Base-by-base conservation (phyloP, 2,113 vertebrate species). In the Macquaria australasica region DNA sequence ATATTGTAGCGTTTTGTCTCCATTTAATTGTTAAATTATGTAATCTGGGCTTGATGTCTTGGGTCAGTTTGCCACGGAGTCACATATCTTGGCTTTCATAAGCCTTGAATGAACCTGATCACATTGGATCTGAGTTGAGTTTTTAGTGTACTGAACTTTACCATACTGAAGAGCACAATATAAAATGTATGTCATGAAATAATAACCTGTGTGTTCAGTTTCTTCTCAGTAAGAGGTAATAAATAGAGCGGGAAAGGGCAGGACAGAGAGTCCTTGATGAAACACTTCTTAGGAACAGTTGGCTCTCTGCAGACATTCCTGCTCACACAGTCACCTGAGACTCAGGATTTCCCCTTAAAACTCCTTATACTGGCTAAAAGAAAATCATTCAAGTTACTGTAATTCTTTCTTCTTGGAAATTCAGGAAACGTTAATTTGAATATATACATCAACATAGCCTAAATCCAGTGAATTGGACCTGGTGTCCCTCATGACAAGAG, bases 281-380 rank as follows among this genome's bases (percentile, higher is more conserved):
- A 56, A 63, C 15, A 39, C 25, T 81, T 82, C 39, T 34, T 7
- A 34, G 73, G 56, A 77, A 74, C 39, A 75, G 16, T 6, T 23
- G 8, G 4, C 23, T 72, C 31, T 21, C 31, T 21, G 18, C 14
- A 21, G 15, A 72, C 34, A 58, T 77, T 56, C 59, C 67, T 48
- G 28, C 37, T 71, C 11, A 41, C 21, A 45, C n/a, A 37, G 53
- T 73, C 59, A 45, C 45, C 34, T 55, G 16, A 20, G 62, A 53
- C 4, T 45, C 25, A 21, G 23, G 56, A 77, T 64, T 83, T 77
- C 48, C 56, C 21, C 9, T 10, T 28, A 21, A 39, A 23, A 58
- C 14, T n/a, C 18, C 37, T 39, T 18, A 62, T 15, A 39, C 16
- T 18, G 50, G 18, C 51, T 18, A 6, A 51, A 25, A 6, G 37